Evolutionary conservation across 2,888 invertebrate genomes (phyloP).

Genomic region (Masnerella sp.): DNA sequence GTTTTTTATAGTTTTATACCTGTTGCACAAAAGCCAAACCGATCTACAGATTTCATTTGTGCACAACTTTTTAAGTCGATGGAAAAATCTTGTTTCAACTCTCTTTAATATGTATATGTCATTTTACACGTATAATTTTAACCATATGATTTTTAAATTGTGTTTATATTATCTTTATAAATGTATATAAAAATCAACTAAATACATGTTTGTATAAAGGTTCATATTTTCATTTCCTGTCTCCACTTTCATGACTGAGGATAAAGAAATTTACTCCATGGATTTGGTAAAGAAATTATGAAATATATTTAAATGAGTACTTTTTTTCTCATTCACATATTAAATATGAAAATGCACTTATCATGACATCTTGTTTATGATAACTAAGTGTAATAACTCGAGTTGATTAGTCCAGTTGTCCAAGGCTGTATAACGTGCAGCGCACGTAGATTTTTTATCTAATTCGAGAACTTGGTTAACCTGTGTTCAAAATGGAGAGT

Average conservation of each 20-base stretch:
- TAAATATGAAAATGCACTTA: slow-evolving; percentile 26
- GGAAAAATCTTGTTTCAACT: no score
- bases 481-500: slow-evolving; percentile 70
- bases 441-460: slow-evolving; percentile 87
- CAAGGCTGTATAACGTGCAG: slow-evolving; percentile 92
- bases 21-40: no score
- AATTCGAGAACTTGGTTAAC: slow-evolving; percentile 95
- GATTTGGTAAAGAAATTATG: slow-evolving; percentile 45
- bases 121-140: not conserved
- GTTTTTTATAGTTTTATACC: no score
- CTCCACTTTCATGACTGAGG: no score
- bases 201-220: slow-evolving; percentile 18
- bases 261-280: not conserved
- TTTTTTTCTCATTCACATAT: slow-evolving; percentile 26
- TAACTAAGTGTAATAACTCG: slow-evolving; percentile 90
- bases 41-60: no score
- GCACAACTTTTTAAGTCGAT: no score
- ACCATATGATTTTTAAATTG: slow-evolving; percentile 5
- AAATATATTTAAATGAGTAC: slow-evolving; percentile 47
- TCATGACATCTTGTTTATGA: slow-evolving; percentile 95
- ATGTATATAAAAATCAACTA: slow-evolving; percentile 28
- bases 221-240: slow-evolving; percentile 3
- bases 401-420: slow-evolving; percentile 98
- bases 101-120: no score
- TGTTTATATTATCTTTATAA: slow-evolving; percentile 11